Evolutionary conservation across 1,140 invertebrate species (phyloP).

Genomic region (Drosophila bifasciata): DNA sequence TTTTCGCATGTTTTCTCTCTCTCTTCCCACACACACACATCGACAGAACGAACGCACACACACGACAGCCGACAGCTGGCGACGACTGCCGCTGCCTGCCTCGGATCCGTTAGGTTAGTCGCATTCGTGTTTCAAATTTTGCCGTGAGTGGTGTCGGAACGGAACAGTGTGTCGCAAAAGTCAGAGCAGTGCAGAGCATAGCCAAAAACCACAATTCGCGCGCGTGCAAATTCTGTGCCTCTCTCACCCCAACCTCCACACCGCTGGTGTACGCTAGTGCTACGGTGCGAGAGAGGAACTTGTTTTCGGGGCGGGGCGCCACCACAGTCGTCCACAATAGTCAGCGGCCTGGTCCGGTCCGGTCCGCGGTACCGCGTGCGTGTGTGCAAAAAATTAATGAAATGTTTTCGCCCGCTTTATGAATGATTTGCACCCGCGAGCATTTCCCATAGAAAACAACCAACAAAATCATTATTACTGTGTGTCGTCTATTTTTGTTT

Average conservation of each 20-base stretch:
- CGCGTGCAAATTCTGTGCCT: conserved; percentile 40
- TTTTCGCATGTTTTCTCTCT: background rate
- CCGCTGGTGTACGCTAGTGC: conserved; percentile 7
- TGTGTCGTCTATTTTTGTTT: too few species aligned
- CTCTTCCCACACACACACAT: background rate
- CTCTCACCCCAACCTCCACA: background rate
- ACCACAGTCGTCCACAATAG: conserved; percentile 19
- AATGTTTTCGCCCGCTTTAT: conserved; percentile 51
- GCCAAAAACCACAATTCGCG: conserved; percentile 19
- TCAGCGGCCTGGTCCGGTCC: conserved; percentile 5
- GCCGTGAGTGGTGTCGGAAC: conserved; percentile 54
- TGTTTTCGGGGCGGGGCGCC: conserved; percentile 43
- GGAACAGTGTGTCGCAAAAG: conserved; percentile 31
- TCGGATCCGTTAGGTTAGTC: conserved; percentile 54
- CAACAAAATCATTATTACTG: too few species aligned
- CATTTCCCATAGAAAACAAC: too few species aligned
- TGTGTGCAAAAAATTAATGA: conserved; percentile 60
- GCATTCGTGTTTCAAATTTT: conserved; percentile 40
- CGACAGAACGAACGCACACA: too few species aligned
- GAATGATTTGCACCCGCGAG: conserved; percentile 35
- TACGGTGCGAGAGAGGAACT: conserved; percentile 35
- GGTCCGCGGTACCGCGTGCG: conserved; percentile 9
- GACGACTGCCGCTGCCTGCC: conserved; percentile 1
- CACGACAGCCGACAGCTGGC: conserved; percentile 3
- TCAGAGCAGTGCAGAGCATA: background rate